Evolutionary conservation across 2,888 invertebrate genomes (phyloP).

Genomic region (Callosobruchus maculatus): DNA sequence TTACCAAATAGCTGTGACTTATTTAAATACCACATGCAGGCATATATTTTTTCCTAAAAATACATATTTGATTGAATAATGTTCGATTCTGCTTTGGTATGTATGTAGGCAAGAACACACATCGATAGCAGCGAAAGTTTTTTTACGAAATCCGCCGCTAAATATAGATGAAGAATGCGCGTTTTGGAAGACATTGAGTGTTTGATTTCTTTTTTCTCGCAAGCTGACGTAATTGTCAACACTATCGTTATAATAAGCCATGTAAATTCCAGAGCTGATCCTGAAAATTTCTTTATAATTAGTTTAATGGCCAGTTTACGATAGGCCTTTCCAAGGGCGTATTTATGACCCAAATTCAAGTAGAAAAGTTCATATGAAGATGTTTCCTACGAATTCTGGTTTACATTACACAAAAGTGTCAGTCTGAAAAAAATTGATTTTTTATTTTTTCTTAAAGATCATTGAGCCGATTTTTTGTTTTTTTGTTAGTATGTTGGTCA

Average conservation of each 20-base stretch:
- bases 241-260: not conserved
- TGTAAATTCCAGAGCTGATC: not conserved
- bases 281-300: not conserved
- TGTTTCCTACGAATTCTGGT: too few species aligned
- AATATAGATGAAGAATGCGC: not conserved
- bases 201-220: not conserved
- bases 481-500: too few species aligned
- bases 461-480: too few species aligned
- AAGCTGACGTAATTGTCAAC: not conserved
- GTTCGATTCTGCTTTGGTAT: not conserved
- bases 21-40: not conserved
- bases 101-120: not conserved
- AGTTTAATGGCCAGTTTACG: too few species aligned
- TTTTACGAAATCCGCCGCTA: not conserved
- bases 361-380: too few species aligned
- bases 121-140: not conserved
- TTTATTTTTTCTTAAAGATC: too few species aligned
- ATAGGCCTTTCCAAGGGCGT: too few species aligned
- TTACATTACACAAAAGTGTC: too few species aligned
- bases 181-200: not conserved
- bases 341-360: too few species aligned
- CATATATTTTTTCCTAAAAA: not conserved
- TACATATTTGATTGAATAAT: not conserved
- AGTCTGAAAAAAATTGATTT: too few species aligned
- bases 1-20: not conserved